phyloP scores from a whole-genome alignment of 2,797 vertebrate species.

The Chelon auratus region DNA sequence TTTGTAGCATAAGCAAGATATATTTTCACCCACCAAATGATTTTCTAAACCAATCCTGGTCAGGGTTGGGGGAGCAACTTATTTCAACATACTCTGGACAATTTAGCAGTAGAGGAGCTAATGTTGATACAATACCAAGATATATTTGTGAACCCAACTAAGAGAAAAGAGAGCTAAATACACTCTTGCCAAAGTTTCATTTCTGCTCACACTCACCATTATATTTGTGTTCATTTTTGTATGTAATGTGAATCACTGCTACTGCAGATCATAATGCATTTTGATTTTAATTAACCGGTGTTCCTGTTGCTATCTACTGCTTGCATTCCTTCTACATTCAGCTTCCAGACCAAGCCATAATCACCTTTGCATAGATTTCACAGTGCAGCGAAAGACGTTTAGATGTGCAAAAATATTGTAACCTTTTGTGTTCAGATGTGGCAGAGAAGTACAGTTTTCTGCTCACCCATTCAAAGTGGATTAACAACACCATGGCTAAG shows the following conservation, averaged over 20 bases:
- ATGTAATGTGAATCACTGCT: slow-evolving; percentile 73
- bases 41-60: neutral
- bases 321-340: slow-evolving; percentile 34
- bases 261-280: slow-evolving; percentile 40
- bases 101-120: neutral
- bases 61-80: neutral
- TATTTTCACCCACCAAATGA: neutral
- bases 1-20: slow-evolving; percentile 2
- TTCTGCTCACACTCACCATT: slow-evolving; percentile 17
- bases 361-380: slow-evolving; percentile 14
- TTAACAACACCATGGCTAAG: slow-evolving; percentile 31
- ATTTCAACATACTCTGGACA: too few species aligned
- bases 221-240: slow-evolving; percentile 43
- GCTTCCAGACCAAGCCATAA: slow-evolving; percentile 7
- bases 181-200: slow-evolving; percentile 1
- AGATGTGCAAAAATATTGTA: neutral
- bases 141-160: slow-evolving; percentile 20
- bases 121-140: neutral
- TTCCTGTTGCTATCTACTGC: slow-evolving; percentile 9
- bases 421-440: slow-evolving; percentile 15
- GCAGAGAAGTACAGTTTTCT: slow-evolving; percentile 17
- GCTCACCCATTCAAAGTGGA: slow-evolving; percentile 6
- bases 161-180: neutral
- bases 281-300: slow-evolving; percentile 22
- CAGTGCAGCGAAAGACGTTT: slow-evolving; percentile 14